Conservation (phyloP, 2,888 invertebrate species). For the Leistus spinibarbis region DNA sequence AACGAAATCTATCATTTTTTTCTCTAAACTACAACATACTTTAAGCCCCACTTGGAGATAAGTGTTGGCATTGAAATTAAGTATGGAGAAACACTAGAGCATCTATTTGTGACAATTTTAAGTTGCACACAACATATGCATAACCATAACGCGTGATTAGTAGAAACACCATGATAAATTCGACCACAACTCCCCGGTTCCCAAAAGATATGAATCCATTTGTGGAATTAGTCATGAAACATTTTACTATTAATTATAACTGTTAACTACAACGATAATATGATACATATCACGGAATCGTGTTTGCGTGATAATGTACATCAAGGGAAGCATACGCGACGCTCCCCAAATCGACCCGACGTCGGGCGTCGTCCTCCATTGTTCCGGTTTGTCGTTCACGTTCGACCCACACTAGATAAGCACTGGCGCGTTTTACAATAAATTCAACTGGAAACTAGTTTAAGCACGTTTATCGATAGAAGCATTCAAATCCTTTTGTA, state of each 20-base stretch:
- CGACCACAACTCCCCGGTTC: not conserved
- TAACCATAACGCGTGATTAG: not conserved
- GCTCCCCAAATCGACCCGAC: slow-evolving; percentile 38
- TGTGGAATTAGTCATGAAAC: not conserved
- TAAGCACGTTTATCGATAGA: not conserved
- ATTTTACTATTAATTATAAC: not conserved
- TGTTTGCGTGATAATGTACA: not conserved
- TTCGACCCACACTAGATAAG: slow-evolving; percentile 1
- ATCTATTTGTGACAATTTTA: not conserved
- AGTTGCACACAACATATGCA: not conserved
- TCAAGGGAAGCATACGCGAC: not conserved
- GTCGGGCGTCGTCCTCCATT: slow-evolving; percentile 50
- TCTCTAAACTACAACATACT: no score
- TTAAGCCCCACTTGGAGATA: no score
- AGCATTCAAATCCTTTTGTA: not conserved
- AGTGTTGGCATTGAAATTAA: no score
- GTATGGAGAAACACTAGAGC: not conserved
- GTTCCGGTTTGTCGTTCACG: slow-evolving; percentile 34
- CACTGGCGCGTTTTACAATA: slow-evolving; percentile 2
- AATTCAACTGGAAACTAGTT: not conserved
- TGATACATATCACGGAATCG: not conserved
- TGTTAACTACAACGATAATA: not conserved
- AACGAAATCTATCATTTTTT: no score
- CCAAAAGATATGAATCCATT: not conserved
- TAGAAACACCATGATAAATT: not conserved